Evolutionary conservation across 1,140 invertebrate species (phyloP), one percentile per base, ranked within the genome.

Genomic region (Campodea augens): DNA sequence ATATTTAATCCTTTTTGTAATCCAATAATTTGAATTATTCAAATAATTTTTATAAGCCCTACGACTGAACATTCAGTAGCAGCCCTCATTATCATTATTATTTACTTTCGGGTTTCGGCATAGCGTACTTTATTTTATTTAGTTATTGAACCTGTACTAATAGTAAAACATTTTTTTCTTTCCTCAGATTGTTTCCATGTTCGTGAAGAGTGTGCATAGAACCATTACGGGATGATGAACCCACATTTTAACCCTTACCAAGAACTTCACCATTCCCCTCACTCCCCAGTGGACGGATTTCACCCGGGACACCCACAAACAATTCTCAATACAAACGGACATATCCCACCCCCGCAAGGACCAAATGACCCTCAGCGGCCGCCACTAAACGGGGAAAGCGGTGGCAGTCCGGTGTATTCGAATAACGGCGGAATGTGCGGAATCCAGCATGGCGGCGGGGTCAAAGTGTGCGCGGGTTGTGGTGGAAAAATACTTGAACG

Each of bases 401-500:
- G 55, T 60, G 45, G 52, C 58, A 41, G 55, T 59, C 27, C 55
- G 58, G 42, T 64, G 64, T 61, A 60, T 62, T 21, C 45, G 19
- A 24, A 37, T 20, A 27, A 27, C 24, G 32, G 36, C 29, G 39
- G 21, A 24, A 36, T 29, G 24, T 45, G 41, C 47, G 48, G 50
- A 27, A 58, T 23, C 23, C 39, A 12, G 5, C 62, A 63, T 49
- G 61, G 61, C 47, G 62, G 37, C 41, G 49, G 61, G 60, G 48
- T 63, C 60, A 57, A 67, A 63, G 48, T 63, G 56, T 67, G 74
- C 60, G 60, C 65, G 52, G 60, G 66, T 46, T 59, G 73, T 61
- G 59, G 68, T 49, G 78, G 74, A 52, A 81, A 83, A 67, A 91
- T 91, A 63, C 72, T 81, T 52, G 86, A 90, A 69, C 71, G 84